Evolutionary conservation across 2,113 vertebrate genomes (phyloP), one percentile per base, ranked within the genome.

Genomic region (Pedetes capensis): DNA sequence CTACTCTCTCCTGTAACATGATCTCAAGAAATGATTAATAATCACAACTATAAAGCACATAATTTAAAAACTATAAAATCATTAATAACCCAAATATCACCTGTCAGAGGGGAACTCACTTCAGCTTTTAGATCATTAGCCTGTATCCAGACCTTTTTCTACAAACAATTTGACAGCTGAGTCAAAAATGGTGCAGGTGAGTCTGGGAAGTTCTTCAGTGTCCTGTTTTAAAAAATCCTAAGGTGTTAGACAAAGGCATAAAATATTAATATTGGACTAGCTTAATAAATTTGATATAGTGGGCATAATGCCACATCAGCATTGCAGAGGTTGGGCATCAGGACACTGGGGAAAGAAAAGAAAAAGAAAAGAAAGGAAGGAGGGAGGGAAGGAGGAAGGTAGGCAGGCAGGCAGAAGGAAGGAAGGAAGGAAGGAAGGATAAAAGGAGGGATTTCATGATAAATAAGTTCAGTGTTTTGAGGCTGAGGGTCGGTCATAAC

Each of bases 51-150:
- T 16, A 80, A 80, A 76, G 59, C 47, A 20, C 29, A 22, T 75
- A 34, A 87, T 74, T 83, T 89, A 63, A 71, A 95, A 95, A 84
- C 47, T 89, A 42, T 75, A 87, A 90, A 71, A 71, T 90, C 71
- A 49, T 87, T 90, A 87, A 76, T 76, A 61, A 83, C 53, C 88
- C 55, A 87, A 78, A 89, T 75, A 69, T 84, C 84, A 57, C 17
- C 80, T 71, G 78, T 59, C 64, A 47, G 22, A 69, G 49, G 27
- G 27, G 25, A 34, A 69, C 69, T 79, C 75, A 20, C 27, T 69
- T 44, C 42, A 44, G 57, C 53, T 91, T 72, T 89, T 47, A 49
- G 32, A n/a, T 85, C 51, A 29, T 55, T 53, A 53, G 53, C 44
- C 76, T 72, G 2, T 59, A 25, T 76, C 69, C 51, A 95, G 61